These are phyloP conservation scores for Falco columbarius DNA, from an alignment of 2,797 vertebrate species.

Conservation along the genomic window DNA sequence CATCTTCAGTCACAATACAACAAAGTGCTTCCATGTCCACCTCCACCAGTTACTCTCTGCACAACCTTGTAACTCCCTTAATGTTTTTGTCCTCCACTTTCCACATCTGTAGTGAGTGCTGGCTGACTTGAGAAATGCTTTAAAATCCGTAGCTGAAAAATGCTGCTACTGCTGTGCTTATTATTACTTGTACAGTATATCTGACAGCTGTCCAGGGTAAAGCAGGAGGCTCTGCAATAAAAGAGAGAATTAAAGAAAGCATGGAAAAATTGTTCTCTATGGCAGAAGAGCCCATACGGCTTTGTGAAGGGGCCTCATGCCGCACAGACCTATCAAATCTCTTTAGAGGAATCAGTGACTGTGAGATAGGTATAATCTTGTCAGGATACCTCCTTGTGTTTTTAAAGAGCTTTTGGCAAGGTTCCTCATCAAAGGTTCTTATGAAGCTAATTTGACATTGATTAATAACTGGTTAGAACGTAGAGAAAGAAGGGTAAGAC, in stretches of 20 bases:
- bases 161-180: not conserved
- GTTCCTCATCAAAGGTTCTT: not conserved
- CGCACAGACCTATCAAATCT: not conserved
- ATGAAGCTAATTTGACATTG: not conserved
- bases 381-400: not conserved
- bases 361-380: not conserved
- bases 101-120: not conserved
- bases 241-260: not conserved
- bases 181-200: not conserved
- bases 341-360: not conserved
- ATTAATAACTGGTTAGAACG: not conserved
- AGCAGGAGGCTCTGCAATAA: not conserved
- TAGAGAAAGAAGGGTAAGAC: not conserved
- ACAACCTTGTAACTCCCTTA: not conserved
- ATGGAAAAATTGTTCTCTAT: not conserved
- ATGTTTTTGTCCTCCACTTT: not conserved
- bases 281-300: not conserved
- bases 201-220: not conserved
- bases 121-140: not conserved
- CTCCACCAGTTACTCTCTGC: not conserved
- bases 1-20: not conserved
- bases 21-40: not conserved
- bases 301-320: not conserved
- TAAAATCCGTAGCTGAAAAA: not conserved
- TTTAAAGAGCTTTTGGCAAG: not conserved